phyloP scores from a whole-genome alignment of 1,140 invertebrate species.

The Drosophila ohnishii region DNA sequence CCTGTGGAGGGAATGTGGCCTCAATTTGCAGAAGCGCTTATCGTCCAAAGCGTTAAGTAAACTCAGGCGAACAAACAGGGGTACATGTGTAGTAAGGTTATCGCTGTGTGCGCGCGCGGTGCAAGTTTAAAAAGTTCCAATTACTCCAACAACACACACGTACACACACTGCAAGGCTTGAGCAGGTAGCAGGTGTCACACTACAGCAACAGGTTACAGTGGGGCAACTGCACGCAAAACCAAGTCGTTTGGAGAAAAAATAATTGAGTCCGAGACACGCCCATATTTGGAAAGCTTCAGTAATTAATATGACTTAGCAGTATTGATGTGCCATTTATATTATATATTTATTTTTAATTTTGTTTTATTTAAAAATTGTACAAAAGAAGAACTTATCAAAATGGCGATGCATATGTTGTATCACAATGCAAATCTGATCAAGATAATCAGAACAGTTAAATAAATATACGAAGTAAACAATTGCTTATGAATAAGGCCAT shows the following conservation, averaged over 20 bases:
- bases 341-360: background rate
- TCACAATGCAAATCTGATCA: constrained; percentile 2
- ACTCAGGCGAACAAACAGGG: constrained; percentile 36
- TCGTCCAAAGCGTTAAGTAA: constrained; percentile 68
- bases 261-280: background rate
- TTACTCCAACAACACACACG: constrained; percentile 38
- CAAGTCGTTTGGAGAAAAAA: background rate
- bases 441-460: background rate
- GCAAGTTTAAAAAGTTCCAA: constrained; percentile 61
- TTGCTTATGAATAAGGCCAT: background rate
- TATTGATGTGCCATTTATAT: background rate
- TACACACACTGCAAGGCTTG: constrained; percentile 27
- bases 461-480: background rate
- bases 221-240: background rate
- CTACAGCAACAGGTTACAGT: constrained; percentile 43
- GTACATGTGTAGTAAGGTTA: constrained; percentile 29
- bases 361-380: too few relatives aligned
- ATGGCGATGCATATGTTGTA: background rate
- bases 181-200: constrained; percentile 51
- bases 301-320: background rate
- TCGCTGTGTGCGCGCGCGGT: constrained; percentile 34
- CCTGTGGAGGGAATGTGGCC: constrained; percentile 53
- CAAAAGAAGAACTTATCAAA: background rate
- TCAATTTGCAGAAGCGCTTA: constrained; percentile 70
- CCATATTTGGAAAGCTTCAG: background rate